phyloP scores from a whole-genome alignment of 2,888 invertebrate species.

The Drosophila fungiperda region DNA sequence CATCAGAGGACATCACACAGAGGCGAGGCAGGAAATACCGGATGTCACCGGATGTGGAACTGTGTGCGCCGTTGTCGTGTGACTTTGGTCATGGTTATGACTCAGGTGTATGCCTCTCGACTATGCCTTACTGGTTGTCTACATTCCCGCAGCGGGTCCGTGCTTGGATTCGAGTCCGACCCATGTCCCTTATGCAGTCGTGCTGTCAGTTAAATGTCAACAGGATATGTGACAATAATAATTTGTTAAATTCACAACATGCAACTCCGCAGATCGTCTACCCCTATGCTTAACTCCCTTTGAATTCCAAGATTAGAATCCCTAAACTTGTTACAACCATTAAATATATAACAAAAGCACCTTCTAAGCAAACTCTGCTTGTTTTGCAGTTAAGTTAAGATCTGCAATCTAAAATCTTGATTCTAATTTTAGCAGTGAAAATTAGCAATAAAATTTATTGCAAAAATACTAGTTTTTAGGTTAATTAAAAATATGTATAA shows the following conservation, averaged over 20 bases:
- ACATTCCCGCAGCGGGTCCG: neutral
- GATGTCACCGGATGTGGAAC: slow-evolving; percentile 77
- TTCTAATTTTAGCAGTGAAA: too few species aligned
- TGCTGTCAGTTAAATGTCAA: slow-evolving; percentile 69
- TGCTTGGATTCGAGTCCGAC: slow-evolving; percentile 12
- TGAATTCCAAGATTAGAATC: neutral
- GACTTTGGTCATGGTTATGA: slow-evolving; percentile 80
- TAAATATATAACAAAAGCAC: neutral
- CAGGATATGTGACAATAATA: slow-evolving; percentile 73
- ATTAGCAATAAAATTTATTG: too few species aligned
- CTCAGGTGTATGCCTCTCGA: slow-evolving; percentile 59
- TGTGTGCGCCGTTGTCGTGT: slow-evolving; percentile 66
- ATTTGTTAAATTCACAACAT: slow-evolving; percentile 60
- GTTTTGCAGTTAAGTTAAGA: neutral
- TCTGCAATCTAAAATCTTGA: too few species aligned
- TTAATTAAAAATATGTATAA: too few species aligned
- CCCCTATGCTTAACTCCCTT: neutral
- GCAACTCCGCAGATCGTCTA: neutral
- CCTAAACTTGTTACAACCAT: neutral
- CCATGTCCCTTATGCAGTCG: slow-evolving; percentile 61
- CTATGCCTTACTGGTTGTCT: slow-evolving; percentile 25
- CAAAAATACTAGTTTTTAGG: too few species aligned
- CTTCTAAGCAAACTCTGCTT: neutral
- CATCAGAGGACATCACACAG: slow-evolving; percentile 26
- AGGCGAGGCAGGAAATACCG: slow-evolving; percentile 70